A percentile compares a stretch with the other conserved stretches of the same genome.
Evolutionary conservation across 2,113 vertebrate species (phyloP).

Genomic region (Sarotherodon lohbergeri): DNA sequence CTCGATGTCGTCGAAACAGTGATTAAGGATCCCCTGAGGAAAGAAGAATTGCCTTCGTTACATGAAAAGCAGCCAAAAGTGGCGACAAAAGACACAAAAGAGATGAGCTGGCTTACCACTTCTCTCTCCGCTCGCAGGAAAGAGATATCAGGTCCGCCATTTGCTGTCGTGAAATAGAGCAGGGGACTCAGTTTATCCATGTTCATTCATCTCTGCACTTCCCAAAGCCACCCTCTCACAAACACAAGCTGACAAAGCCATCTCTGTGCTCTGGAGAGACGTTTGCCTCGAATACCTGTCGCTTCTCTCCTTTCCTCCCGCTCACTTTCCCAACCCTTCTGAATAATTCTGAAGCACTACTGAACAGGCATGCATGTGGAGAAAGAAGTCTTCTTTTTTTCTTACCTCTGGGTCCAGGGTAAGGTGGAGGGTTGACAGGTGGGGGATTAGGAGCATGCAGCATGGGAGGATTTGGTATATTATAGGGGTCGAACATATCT

Average conservation of each 20-base stretch:
- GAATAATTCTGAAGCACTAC: not conserved
- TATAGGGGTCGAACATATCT: slow-evolving; percentile 37
- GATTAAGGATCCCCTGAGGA: slow-evolving; percentile 81
- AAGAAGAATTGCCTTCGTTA: not conserved
- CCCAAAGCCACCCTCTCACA: not conserved
- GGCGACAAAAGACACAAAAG: not conserved
- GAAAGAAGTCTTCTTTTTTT: not conserved
- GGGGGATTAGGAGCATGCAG: slow-evolving; percentile 58
- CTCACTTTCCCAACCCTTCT: not conserved
- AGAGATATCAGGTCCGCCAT: slow-evolving; percentile 49
- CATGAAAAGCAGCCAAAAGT: not conserved
- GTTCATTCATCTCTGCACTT: slow-evolving; percentile 1
- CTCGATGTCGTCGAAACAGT: slow-evolving; percentile 86
- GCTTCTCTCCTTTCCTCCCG: not conserved
- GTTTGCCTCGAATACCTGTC: not conserved
- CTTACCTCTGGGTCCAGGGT: slow-evolving; percentile 63
- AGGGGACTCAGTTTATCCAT: slow-evolving; percentile 25
- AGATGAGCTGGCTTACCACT: slow-evolving; percentile 64
- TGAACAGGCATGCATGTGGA: not conserved
- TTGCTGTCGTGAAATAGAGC: slow-evolving; percentile 42
- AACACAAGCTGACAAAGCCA: slow-evolving; percentile 45
- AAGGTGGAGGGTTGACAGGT: slow-evolving; percentile 60
- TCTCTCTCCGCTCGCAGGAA: slow-evolving; percentile 71
- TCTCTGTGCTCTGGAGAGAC: slow-evolving; percentile 44
- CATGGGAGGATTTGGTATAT: slow-evolving; percentile 51